Evolutionary conservation across 2,113 vertebrate species (phyloP).

Genomic region (Petromus typicus): DNA sequence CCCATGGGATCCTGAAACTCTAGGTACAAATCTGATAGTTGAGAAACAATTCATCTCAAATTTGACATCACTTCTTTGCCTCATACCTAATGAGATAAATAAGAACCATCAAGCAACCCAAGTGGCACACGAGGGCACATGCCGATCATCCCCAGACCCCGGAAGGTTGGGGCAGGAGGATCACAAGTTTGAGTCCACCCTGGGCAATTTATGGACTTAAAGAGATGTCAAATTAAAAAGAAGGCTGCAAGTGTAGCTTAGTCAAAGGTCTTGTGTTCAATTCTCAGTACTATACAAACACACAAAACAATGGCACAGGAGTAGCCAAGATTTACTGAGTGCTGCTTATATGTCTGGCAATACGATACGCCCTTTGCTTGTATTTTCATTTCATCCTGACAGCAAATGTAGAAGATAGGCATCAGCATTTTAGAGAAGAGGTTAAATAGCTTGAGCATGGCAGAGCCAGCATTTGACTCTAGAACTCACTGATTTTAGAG

Average conservation of each 20-base stretch:
- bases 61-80: constrained; percentile 1
- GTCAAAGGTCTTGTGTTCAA: not conserved
- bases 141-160: not conserved
- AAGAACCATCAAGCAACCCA: constrained; percentile 2
- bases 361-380: not conserved
- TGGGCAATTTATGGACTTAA: not conserved
- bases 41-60: constrained; percentile 50
- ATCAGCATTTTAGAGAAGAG: constrained; percentile 36
- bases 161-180: not conserved
- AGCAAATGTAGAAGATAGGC: not conserved
- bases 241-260: not conserved
- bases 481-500: not conserved
- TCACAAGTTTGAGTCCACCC: not conserved
- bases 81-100: constrained; percentile 13
- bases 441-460: not conserved
- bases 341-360: not conserved
- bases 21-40: constrained; percentile 6
- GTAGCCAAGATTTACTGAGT: not conserved
- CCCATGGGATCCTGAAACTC: constrained; percentile 4
- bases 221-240: not conserved
- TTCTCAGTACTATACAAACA: not conserved
- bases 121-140: not conserved
- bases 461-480: constrained; percentile 4
- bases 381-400: constrained; percentile 38
- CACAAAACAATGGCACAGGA: not conserved